Base-by-base conservation (phyloP, 2,113 vertebrate species). In the Paratilapia polleni region DNA sequence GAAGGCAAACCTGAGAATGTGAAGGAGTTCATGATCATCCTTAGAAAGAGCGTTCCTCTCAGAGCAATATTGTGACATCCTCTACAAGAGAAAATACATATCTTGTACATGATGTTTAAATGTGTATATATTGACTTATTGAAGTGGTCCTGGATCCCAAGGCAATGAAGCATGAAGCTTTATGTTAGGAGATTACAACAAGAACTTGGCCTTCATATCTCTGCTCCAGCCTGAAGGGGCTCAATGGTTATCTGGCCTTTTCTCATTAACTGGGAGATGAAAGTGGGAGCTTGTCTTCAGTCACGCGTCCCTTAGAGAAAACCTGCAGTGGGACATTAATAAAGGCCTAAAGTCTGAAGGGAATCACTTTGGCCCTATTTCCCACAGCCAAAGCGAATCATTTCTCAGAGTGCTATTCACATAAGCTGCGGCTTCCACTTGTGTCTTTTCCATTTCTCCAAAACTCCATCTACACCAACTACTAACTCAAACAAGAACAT, bases 201-300 rank as follows among this genome's bases (percentile, higher is more conserved):
- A 80, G 87, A 88, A 61, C 56, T n/a, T 31, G 75, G 81, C 58
- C 87, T 88, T 87, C 63, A 47, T 92, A 91, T 93, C 86, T 90
- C 63, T 41, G 78, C 80, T 61, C 22, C 43, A 84, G 88, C 87
- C 91, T 85, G 31, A 58, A 93, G 90, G 88, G 90, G 83, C 83
- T 93, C 87, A 78, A 54, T 86, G 84, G 86, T 90, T 92, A 94
- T 95, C 91, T 92, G 91, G 83, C 87, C 86, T 92, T 93, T 94
- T 93, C 93, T 94, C 93, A 93, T 94, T 94, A 94, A 90, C 85
- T 73, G 81, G 28, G 52, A 92, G 92, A 94, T 93, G 90, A 93
- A 94, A 92, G 91, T 61, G 41, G 85, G 74, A 77, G 91, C 87
- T 89, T 68, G 88, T 91, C 90, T 89, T 78, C 58, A 74, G 90